Base-by-base conservation (phyloP, 2,888 invertebrate species). In the Leistus spinibarbis region DNA sequence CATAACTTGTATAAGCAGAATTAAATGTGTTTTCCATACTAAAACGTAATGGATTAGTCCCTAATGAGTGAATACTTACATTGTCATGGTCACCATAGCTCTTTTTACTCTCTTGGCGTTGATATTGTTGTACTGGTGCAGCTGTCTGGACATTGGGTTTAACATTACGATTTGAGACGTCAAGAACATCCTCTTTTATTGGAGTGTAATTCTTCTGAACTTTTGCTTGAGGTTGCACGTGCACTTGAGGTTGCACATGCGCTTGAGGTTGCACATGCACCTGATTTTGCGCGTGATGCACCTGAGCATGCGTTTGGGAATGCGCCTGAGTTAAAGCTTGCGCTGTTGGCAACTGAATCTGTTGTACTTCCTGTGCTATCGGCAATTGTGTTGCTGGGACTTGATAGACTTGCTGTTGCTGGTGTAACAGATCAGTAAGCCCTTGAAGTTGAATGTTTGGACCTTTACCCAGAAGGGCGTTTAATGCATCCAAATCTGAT, bases 381-480 rank as follows among this genome's bases (percentile, higher is more conserved):
- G 65, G 57, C 27, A 65, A 22, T 53, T 68, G 60, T 20, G 40
- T 60, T 4, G n/a, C 17, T 64, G 40, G 16, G 3, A 3, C 19
- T 3, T 19, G 60, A 22, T 20, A 60, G 3, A 20, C 13, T n/a
- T 60, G 20, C 16, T 60, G 60, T 23, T 75, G 74, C 16, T 73
- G 67, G 7, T 62, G 70, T 60, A 89, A 79, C 3, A 89, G 79
- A 74, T 86, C 85, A 60, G 87, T 86, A 1, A 89, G 81, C 0
- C 88, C 88, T 78, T 88, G 84, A 19, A 89, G 83, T 81, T 89
- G 88, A 72, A 86, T 85, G 5, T 84, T 83, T 0, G 88, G 88
- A 0, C 86, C 84, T 80, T 88, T 87, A 17, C 88, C 89, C 27
- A 89, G 81, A 5, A 89, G 80, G 0, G 86, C 83, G 57, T 85